Conservation (phyloP, 64 coral and sea anemone species). For the Porites lutea region DNA sequence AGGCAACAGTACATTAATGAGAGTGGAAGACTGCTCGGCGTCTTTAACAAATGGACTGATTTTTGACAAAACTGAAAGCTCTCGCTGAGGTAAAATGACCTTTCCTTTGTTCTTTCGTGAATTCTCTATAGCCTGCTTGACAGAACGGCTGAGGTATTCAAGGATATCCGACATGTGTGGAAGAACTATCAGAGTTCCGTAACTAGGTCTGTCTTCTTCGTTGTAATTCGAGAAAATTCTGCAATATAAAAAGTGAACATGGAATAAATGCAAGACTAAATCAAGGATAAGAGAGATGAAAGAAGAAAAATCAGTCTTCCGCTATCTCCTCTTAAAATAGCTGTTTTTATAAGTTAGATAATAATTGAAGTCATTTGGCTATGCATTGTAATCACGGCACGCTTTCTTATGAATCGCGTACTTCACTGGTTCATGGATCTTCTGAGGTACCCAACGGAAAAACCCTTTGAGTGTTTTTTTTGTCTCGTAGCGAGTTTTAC, state of each 20-base stretch:
- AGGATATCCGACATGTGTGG: constrained; percentile 82
- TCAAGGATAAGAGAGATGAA: too few species aligned
- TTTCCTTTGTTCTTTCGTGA: constrained; percentile 35
- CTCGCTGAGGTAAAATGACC: constrained; percentile 70
- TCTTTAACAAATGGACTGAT: constrained; percentile 87
- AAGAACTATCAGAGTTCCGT: constrained; percentile 78
- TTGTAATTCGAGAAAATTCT: constrained; percentile 21
- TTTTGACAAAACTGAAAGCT: constrained; percentile 93
- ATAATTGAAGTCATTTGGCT: too few species aligned
- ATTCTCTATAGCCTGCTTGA: constrained; percentile 68
- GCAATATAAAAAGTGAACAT: neutral
- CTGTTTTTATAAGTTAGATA: too few species aligned
- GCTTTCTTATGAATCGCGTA: too few species aligned
- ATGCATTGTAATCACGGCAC: too few species aligned
- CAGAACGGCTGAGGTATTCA: constrained; percentile 65
- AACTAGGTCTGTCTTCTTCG: constrained; percentile 17
- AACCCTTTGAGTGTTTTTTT: too few species aligned
- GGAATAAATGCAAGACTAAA: neutral
- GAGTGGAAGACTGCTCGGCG: constrained; percentile 61
- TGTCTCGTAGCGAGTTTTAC: too few species aligned
- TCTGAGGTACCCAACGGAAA: too few species aligned
- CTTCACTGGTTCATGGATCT: too few species aligned
- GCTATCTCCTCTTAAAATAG: too few species aligned
- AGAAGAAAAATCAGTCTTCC: too few species aligned
- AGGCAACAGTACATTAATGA: constrained; percentile 70